Evolutionary conservation across 2,888 invertebrate species (phyloP).

Genomic region (Notocelia uddmanniana): DNA sequence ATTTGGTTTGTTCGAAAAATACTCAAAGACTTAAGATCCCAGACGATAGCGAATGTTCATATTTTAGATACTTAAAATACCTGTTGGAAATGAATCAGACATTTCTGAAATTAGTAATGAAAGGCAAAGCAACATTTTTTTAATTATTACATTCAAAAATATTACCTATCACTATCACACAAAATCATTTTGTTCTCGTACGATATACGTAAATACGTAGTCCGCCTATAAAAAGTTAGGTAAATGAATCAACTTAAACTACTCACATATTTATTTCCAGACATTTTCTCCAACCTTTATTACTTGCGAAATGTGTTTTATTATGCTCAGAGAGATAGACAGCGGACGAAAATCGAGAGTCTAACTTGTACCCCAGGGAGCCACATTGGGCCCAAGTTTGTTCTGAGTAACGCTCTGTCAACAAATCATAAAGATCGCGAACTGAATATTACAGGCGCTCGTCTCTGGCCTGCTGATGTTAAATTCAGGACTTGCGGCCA

Average conservation of each 20-base stretch:
- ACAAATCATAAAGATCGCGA: slow-evolving; percentile 33
- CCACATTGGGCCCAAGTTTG: slow-evolving; percentile 15
- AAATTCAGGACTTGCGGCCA: slow-evolving; percentile 13
- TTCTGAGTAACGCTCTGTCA: slow-evolving; percentile 27
- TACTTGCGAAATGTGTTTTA: slow-evolving; percentile 22
- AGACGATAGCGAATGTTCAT: neutral
- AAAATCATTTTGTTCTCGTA: no score
- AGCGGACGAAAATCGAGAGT: slow-evolving; percentile 24
- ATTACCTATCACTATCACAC: no score
- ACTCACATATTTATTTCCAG: neutral
- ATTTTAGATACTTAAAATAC: neutral
- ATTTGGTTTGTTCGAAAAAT: neutral
- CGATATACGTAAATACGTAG: no score
- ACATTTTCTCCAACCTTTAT: slow-evolving; percentile 9
- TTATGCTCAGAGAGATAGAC: slow-evolving; percentile 24
- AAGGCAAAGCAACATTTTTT: no score
- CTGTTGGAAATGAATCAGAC: neutral
- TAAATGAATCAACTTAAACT: neutral
- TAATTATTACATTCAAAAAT: no score
- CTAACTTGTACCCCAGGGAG: slow-evolving; percentile 23
- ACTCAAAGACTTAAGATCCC: neutral
- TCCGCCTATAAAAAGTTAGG: neutral
- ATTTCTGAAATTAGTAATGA: neutral
- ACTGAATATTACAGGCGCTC: slow-evolving; percentile 13
- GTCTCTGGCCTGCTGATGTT: slow-evolving; percentile 19